These are phyloP conservation scores for Lacerta viridis DNA, from an alignment of 2,797 vertebrate species.

Conservation along the genomic window DNA sequence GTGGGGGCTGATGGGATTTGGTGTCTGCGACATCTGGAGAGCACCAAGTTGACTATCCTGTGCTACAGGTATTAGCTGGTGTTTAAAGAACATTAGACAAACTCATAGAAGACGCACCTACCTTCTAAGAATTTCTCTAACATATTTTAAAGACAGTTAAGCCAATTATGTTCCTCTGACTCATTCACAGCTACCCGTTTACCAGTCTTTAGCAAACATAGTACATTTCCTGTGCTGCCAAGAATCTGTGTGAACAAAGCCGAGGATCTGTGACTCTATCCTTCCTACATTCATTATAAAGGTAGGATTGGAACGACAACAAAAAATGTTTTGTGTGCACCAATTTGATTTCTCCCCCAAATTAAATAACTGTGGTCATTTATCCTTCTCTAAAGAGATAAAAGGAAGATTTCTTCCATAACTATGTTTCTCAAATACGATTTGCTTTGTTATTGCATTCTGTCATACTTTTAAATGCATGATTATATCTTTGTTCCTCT, in stretches of 20 bases:
- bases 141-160: too few relatives aligned
- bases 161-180: background rate
- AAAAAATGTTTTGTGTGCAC: background rate
- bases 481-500: conserved; percentile 59
- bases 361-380: conserved; percentile 27
- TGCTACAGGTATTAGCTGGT: too few relatives aligned
- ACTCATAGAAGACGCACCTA: background rate
- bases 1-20: too few relatives aligned
- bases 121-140: too few relatives aligned
- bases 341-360: conserved; percentile 6
- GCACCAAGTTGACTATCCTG: too few relatives aligned
- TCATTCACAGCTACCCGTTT: background rate
- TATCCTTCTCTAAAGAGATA: conserved; percentile 4
- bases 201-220: background rate
- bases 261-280: background rate
- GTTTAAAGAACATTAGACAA: background rate
- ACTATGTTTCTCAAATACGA: conserved; percentile 29
- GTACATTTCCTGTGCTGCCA: background rate
- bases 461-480: conserved; percentile 30
- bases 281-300: background rate
- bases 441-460: conserved; percentile 57
- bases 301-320: background rate
- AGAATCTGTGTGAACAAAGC: background rate
- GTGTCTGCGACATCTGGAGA: too few relatives aligned
- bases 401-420: background rate